Conservation (phyloP, 1,140 invertebrate species). For the Trinorchestia longiramus region DNA sequence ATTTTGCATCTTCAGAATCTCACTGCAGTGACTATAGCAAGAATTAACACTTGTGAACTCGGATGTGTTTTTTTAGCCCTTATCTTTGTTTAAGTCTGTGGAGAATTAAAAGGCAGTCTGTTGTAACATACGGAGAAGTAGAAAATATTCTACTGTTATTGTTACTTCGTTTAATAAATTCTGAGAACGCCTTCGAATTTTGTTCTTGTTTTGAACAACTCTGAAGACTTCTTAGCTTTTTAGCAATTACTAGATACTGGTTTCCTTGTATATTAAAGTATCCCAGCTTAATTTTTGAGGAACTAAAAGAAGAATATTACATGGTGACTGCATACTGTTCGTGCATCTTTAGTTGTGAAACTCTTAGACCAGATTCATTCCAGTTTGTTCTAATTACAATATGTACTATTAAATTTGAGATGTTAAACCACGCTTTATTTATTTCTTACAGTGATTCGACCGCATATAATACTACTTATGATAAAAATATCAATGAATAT, state of each 20-base stretch:
- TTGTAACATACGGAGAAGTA: not conserved
- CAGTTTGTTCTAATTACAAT: too few relatives aligned
- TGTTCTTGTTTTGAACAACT: not conserved
- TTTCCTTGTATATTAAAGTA: not conserved
- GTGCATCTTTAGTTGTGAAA: too few relatives aligned
- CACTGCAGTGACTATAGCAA: not conserved
- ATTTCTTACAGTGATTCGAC: too few relatives aligned
- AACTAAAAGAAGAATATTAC: too few relatives aligned
- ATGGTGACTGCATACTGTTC: too few relatives aligned
- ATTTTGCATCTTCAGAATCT: not conserved
- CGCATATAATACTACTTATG: too few relatives aligned
- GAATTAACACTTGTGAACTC: not conserved
- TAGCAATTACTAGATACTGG: not conserved
- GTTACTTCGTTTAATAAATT: not conserved
- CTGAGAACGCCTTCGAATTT: not conserved
- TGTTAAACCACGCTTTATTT: too few relatives aligned
- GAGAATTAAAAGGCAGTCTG: not conserved
- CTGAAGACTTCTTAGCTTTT: not conserved
- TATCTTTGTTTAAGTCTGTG: not conserved
- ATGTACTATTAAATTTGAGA: too few relatives aligned
- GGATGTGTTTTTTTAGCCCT: not conserved
- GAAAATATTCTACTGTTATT: not conserved
- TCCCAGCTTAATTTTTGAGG: not conserved
- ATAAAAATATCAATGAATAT: too few relatives aligned
- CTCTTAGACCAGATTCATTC: too few relatives aligned